Evolutionary conservation across 2,797 vertebrate genomes (phyloP).

Genomic region (Spea hammondii): DNA sequence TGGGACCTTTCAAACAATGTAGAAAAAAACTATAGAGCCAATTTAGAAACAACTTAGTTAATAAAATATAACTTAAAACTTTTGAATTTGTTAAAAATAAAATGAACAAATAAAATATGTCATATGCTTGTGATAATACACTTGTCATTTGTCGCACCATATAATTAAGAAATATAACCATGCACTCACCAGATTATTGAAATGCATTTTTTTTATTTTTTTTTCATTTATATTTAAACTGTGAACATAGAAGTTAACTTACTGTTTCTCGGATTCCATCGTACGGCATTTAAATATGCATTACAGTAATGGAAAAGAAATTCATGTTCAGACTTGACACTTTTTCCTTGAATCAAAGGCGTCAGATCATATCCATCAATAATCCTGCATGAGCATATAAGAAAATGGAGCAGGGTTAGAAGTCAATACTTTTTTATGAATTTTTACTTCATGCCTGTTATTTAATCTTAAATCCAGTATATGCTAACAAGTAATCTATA

Average conservation of each 20-base stretch:
- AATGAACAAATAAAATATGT: neutral
- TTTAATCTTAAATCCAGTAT: neutral
- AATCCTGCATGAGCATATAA: constrained; percentile 62
- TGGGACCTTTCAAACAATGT: too few species aligned
- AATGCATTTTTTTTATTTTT: constrained; percentile 20
- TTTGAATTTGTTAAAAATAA: constrained; percentile 1
- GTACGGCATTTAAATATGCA: constrained; percentile 79
- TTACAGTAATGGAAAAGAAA: constrained; percentile 94
- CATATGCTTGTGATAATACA: neutral
- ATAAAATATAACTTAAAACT: too few species aligned
- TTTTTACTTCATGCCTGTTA: neutral
- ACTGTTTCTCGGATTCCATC: constrained; percentile 83
- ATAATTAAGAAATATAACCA: neutral
- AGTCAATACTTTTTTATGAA: neutral
- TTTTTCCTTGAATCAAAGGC: constrained; percentile 74
- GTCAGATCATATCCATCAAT: constrained; percentile 85
- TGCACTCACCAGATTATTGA: neutral
- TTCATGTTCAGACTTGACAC: constrained; percentile 73
- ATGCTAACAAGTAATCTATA: neutral
- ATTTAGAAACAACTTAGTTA: too few species aligned
- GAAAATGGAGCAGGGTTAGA: neutral
- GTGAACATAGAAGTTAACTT: constrained; percentile 61
- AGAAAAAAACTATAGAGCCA: too few species aligned
- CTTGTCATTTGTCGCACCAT: neutral
- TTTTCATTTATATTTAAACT: constrained; percentile 48